phyloP scores from a whole-genome alignment of 2,888 invertebrate genomes.

The Eudemis profundana region DNA sequence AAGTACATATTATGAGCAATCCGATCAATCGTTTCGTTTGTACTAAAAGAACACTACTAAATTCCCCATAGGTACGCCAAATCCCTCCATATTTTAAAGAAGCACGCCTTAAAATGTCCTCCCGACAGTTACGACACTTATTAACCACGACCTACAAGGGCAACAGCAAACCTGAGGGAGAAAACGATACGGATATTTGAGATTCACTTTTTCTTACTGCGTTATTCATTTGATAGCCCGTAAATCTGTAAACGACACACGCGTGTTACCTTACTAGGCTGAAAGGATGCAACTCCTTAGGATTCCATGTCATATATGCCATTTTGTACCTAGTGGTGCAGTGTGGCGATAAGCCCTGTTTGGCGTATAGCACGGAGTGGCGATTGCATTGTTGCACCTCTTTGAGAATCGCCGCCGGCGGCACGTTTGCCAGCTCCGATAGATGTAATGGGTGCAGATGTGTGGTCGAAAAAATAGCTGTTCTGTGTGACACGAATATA shows the following conservation, averaged over 20 bases:
- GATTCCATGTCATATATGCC: neutral
- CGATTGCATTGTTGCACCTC: constrained; percentile 46
- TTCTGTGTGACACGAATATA: constrained; percentile 23
- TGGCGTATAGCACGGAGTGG: constrained; percentile 28
- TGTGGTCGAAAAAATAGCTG: constrained; percentile 46
- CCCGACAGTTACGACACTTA: constrained; percentile 26
- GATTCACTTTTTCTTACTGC: neutral
- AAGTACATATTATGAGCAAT: too few relatives aligned
- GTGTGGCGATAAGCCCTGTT: constrained; percentile 34
- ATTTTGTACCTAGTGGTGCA: neutral
- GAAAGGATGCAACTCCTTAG: neutral
- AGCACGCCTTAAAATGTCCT: constrained; percentile 17
- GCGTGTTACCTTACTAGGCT: neutral
- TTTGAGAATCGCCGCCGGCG: constrained; percentile 54
- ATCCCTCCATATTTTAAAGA: too few relatives aligned
- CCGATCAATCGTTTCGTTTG: too few relatives aligned
- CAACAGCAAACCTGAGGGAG: neutral
- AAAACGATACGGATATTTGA: constrained; percentile 9
- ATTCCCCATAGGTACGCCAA: too few relatives aligned
- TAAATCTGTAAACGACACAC: constrained; percentile 15
- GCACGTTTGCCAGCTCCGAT: constrained; percentile 52
- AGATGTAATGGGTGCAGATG: constrained; percentile 48
- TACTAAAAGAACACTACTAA: too few relatives aligned
- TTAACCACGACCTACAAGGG: constrained; percentile 16
- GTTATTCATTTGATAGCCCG: neutral